Evolutionary conservation across 2,888 invertebrate genomes (phyloP).

Genomic region (Muscina levida): DNA sequence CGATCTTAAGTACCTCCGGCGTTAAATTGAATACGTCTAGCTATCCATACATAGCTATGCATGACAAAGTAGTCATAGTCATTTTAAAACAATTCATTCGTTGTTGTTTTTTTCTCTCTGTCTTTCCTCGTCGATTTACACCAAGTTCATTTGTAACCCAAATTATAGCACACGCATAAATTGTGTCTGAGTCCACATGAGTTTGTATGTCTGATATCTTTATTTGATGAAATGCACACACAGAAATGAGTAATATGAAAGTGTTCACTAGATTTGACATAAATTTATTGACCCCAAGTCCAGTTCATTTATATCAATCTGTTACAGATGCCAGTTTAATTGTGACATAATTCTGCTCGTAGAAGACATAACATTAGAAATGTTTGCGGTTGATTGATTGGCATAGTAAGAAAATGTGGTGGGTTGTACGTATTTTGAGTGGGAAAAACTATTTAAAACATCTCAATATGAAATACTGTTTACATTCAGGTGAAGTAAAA

Average conservation of each 20-base stretch:
- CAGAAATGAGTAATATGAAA: not conserved
- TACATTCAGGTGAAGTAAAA: no score
- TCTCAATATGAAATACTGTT: no score
- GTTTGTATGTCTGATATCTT: not conserved
- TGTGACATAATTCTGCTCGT: not conserved
- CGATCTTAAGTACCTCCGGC: no score
- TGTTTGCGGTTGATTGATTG: no score
- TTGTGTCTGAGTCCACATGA: no score
- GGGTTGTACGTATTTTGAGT: no score
- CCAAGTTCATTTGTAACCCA: not conserved
- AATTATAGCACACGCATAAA: slow-evolving; percentile 37
- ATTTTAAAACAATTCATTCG: slow-evolving; percentile 15
- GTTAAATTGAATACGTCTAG: no score
- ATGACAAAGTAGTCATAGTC: not conserved
- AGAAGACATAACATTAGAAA: no score
- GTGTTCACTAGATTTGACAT: slow-evolving; percentile 44
- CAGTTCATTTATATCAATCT: slow-evolving; percentile 48
- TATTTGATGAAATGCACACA: not conserved
- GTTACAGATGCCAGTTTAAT: slow-evolving; percentile 31
- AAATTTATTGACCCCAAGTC: slow-evolving; percentile 59
- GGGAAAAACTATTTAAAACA: no score
- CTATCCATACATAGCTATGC: no score
- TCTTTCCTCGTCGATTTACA: not conserved
- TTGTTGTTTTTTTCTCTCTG: not conserved
- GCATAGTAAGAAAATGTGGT: no score